Conservation (phyloP, 2,113 vertebrate genomes). For the Thryonomys swinderianus region DNA sequence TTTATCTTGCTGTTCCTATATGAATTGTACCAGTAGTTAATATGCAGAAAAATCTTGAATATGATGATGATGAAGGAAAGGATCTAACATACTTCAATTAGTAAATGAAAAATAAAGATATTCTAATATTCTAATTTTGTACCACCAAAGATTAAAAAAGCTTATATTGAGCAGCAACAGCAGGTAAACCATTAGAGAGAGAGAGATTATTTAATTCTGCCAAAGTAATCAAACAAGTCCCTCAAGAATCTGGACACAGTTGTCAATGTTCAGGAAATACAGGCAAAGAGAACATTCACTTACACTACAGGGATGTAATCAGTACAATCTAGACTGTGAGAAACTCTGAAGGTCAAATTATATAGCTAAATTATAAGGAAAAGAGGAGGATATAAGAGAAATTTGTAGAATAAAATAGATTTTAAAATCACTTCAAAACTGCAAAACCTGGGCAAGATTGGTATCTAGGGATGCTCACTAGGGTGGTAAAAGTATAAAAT, state of each 20-base stretch:
- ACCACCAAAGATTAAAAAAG: neutral
- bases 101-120: neutral
- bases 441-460: neutral
- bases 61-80: neutral
- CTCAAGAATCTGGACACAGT: neutral
- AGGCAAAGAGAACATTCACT: neutral
- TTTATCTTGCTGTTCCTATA: neutral
- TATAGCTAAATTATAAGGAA: conserved; percentile 14
- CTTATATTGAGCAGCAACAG: neutral
- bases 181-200: neutral
- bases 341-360: neutral
- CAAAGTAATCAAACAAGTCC: neutral
- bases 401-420: neutral
- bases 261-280: neutral
- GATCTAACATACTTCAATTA: neutral
- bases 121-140: neutral
- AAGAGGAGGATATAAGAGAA: neutral
- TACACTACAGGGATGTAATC: neutral
- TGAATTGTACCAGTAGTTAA: neutral
- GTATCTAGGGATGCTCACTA: neutral
- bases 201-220: neutral
- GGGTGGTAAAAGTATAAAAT: neutral
- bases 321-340: neutral
- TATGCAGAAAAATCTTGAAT: neutral
- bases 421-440: neutral